Conservation (phyloP, 1,140 invertebrate species). For the Trichoplusia ni region DNA sequence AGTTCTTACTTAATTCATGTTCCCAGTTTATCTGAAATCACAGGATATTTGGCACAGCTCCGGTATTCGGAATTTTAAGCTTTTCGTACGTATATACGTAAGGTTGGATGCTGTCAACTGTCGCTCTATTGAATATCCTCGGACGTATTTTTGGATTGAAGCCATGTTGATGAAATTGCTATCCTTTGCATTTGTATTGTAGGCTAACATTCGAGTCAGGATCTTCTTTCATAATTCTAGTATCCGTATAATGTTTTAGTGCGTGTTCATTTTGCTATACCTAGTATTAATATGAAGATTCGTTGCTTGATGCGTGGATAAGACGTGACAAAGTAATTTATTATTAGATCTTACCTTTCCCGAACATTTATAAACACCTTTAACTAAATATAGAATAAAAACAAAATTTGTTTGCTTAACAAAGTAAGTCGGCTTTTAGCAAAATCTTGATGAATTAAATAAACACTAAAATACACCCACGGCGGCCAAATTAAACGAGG, state of each 20-base stretch:
- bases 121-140: not conserved
- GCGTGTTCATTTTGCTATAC: too few species aligned
- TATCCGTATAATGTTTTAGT: too few species aligned
- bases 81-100: conserved; percentile 10
- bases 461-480: conserved; percentile 54
- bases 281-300: too few species aligned
- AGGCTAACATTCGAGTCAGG: not conserved
- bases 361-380: not conserved
- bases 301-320: too few species aligned
- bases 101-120: conserved; percentile 6
- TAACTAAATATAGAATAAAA: conserved; percentile 17
- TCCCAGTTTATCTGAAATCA: not conserved
- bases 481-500: conserved; percentile 59
- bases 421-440: conserved; percentile 38
- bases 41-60: conserved; percentile 13
- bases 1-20: not conserved
- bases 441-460: conserved; percentile 51
- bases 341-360: too few species aligned
- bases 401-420: conserved; percentile 33
- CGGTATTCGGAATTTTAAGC: conserved; percentile 12
- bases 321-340: too few species aligned
- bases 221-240: too few species aligned
- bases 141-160: conserved; percentile 7
- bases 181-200: not conserved
- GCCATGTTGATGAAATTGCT: conserved; percentile 2